A percentile compares a stretch with the other conserved stretches of the same genome.
Evolutionary conservation across 1,140 invertebrate genomes (phyloP).

Genomic region (Liolophura sinensis): DNA sequence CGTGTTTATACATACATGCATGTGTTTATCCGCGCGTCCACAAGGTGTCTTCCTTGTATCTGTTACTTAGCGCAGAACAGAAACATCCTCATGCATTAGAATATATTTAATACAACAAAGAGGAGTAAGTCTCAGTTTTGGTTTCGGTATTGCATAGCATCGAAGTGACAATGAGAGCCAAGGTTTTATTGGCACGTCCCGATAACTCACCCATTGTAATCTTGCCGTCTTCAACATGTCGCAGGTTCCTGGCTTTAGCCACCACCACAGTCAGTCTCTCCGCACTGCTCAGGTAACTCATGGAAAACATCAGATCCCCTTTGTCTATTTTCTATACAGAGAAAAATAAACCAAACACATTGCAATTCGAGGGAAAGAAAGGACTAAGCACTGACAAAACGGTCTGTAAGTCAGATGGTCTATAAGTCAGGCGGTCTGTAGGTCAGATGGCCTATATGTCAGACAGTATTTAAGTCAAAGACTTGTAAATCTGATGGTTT

Average conservation of each 20-base stretch:
- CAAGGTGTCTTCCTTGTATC: no score
- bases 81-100: neutral
- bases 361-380: no score
- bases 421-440: no score
- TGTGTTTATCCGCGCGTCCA: no score
- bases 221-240: constrained; percentile 56
- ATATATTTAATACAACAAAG: neutral
- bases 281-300: constrained; percentile 84
- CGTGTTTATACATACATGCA: no score
- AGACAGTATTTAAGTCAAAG: no score
- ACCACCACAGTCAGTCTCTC: constrained; percentile 82
- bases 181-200: no score
- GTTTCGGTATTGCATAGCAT: neutral
- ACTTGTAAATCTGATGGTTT: no score
- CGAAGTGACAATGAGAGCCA: neutral
- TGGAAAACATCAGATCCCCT: constrained; percentile 75
- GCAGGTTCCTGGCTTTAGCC: constrained; percentile 80
- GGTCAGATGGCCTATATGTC: no score
- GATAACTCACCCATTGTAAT: constrained; percentile 34
- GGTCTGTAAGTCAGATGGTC: no score
- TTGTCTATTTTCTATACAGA: constrained; percentile 34
- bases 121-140: neutral
- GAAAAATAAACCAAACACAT: neutral
- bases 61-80: no score
- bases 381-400: no score